Base-by-base conservation (phyloP, 2,797 vertebrate species). In the Kryptolebias ocellatus region DNA sequence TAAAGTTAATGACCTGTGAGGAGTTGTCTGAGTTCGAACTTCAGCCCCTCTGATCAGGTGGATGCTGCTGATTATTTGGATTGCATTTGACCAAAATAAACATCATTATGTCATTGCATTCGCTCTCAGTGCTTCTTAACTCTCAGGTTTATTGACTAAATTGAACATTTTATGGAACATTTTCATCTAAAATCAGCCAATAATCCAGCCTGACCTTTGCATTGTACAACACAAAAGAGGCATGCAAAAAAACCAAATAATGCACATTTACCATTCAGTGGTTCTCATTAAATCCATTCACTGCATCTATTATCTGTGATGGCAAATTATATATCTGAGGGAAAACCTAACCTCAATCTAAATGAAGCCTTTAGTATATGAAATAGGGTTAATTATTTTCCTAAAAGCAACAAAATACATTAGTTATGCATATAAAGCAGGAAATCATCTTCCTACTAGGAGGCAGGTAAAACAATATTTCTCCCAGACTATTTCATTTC, bases 401-500 rank as follows among this genome's bases (percentile, higher is more conserved):
- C 37, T 61, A 8, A 60, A 17, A 50, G 18, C 18, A 5, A 53
- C 18, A 20, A 56, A 50, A 63, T 65, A 63, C 62, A 69, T 71
- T 45, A 79, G 54, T 47, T 17, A 58, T 62, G 37, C 49, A 2
- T 44, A 16, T 65, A 44, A 79, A 67, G 60, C 56, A 61, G 52
- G n/a, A 78, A 61, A 71, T 85, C n/a, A 5, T 78, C n/a, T 78
- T 66, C 50, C 39, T 55, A 80, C 60, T 44, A 56, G 31, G 24
- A 49, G 28, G 14, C 18, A 70, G 50, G 60, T 51, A 50, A 64
- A 75, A 72, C 31, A 1, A 64, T 80, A 65, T 70, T 77, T 82
- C 64, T 68, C 51, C 65, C 67, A 57, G 47, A 53, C 81, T 75
- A 77, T 86, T 79, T 67, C 18, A 68, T 72, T 53, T 69, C 14